Evolutionary conservation across 2,113 vertebrate genomes (phyloP), one percentile per base, ranked within the genome.

Genomic region (Podarcis cretensis): DNA sequence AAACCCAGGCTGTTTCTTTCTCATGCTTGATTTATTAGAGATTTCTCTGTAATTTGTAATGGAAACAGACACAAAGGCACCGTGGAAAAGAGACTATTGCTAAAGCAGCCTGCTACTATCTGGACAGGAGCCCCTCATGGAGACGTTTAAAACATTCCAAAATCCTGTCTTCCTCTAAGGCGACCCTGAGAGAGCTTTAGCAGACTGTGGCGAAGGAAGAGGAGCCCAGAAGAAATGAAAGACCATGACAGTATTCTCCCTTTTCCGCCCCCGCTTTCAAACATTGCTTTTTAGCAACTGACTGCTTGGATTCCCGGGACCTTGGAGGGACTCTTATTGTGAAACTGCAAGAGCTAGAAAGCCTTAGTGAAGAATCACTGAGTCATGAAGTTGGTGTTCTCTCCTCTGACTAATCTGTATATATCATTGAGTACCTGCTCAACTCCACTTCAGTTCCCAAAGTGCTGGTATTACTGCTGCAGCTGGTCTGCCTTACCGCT

Each of bases 241-340:
- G 0, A 21, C 8, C 81, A 1, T 9, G 0, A 30, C 57, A 78
- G 83, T 79, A 85, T 82, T 57, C 3, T 57, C 0, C 82, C 78
- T 3, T 30, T 7, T 90, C 69, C 4, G 35, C 16, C 9, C 37
- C 20, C 1, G 14, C 21, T 16, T 57, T 81, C 81, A 89, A 59
- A 82, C 66, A 94, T 90, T 90, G 84, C 71, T 30, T 30, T 68
- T 32, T 66, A 43, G 21, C 32, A 9, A 23, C 92, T 69, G 59
- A 0, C 0, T 76, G 91, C 91, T 77, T 89, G 65, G 83, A 87
- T 92, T 82, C 87, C 5, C 76, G 40, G 30, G n/a, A 83, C 25
- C 79, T 91, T 75, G 69, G 90, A 90, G 87, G 94, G 96, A 97
- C 97, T 97, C 95, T 97, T 97, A 97, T 97, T 96, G 95, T 98